Evolutionary conservation across 2,888 invertebrate genomes (phyloP).

Genomic region (Leucophenga maculata): DNA sequence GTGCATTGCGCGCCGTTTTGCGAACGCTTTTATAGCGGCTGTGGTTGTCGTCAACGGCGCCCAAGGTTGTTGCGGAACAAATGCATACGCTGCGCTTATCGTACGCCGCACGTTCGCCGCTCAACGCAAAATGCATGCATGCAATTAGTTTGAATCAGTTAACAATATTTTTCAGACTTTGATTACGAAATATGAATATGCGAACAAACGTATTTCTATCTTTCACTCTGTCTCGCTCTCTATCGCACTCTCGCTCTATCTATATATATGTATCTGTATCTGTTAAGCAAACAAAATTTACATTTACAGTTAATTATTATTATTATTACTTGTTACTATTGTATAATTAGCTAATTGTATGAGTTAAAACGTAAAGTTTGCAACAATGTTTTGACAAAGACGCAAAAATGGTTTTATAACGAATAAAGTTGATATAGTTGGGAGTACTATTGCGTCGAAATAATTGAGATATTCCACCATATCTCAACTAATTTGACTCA

Average conservation of each 20-base stretch:
- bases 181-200: slow-evolving; percentile 21
- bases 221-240: too few species aligned
- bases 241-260: too few species aligned
- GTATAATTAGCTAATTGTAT: neutral
- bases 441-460: too few species aligned
- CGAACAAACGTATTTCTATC: too few species aligned
- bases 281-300: slow-evolving; percentile 1
- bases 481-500: too few species aligned
- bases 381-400: too few species aligned
- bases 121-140: neutral
- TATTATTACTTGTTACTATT: neutral
- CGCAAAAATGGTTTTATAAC: too few species aligned
- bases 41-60: slow-evolving; percentile 16
- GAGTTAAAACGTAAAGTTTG: neutral
- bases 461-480: too few species aligned
- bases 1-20: neutral
- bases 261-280: too few species aligned
- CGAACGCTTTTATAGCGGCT: neutral
- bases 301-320: slow-evolving; percentile 9
- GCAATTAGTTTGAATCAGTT: slow-evolving; percentile 16
- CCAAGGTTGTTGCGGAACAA: slow-evolving; percentile 20
- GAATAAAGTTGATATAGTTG: too few species aligned
- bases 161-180: neutral
- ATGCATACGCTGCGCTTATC: neutral
- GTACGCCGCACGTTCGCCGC: neutral